These are phyloP conservation scores for Exephanes ischioxanthus DNA, from an alignment of 2,888 invertebrate genomes.

Conservation along the genomic window DNA sequence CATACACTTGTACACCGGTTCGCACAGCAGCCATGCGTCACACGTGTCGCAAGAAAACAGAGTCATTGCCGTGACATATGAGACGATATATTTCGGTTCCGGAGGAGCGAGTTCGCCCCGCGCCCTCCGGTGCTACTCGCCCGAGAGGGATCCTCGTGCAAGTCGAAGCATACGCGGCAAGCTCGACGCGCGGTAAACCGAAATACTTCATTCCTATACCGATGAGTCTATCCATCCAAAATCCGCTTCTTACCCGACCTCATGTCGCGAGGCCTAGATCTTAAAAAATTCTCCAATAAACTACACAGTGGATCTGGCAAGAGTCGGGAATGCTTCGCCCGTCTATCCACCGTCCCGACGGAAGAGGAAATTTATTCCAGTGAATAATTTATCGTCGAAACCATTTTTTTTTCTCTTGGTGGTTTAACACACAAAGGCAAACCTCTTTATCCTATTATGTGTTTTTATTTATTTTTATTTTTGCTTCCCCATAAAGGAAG, in stretches of 20 bases:
- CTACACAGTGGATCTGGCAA: constrained; percentile 3
- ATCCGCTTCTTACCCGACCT: constrained; percentile 14
- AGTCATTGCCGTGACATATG: constrained; percentile 83
- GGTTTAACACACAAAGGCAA: too few species aligned
- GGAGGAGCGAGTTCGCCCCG: not conserved
- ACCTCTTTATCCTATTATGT: too few species aligned
- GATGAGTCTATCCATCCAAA: constrained; percentile 15
- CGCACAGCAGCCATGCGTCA: constrained; percentile 73
- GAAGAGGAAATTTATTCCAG: constrained; percentile 50
- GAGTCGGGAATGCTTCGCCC: not conserved
- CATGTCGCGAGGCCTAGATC: constrained; percentile 25
- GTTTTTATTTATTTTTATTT: too few species aligned
- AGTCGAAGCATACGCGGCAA: not conserved
- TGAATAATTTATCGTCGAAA: constrained; percentile 51
- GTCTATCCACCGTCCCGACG: constrained; percentile 1
- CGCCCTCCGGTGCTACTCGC: not conserved
- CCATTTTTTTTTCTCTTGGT: too few species aligned
- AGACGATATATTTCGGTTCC: constrained; percentile 78
- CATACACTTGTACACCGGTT: constrained; percentile 33
- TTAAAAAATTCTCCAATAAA: constrained; percentile 62
- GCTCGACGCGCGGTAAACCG: constrained; percentile 22
- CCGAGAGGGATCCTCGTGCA: not conserved
- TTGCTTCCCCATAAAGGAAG: too few species aligned
- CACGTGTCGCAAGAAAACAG: constrained; percentile 82
- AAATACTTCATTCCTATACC: constrained; percentile 47